Percentiles rank a stretch among this genome's conserved stretches.
Conservation (phyloP, 2,888 invertebrate species). For the Tenthredo mesomela region DNA sequence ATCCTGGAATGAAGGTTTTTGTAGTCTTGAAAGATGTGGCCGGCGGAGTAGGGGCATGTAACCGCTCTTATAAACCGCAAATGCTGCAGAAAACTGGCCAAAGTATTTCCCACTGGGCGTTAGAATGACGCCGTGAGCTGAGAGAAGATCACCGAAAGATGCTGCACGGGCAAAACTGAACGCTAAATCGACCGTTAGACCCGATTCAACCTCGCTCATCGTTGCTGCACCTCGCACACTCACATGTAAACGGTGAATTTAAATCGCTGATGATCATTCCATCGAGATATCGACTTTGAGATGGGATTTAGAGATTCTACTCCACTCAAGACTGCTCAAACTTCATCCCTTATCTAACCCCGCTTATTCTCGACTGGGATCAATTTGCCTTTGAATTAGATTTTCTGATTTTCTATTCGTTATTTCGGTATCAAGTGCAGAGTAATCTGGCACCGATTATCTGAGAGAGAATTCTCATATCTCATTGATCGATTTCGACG, state of each 20-base stretch:
- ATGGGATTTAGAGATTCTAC: constrained; percentile 2
- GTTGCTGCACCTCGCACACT: background rate
- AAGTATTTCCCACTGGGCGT: background rate
- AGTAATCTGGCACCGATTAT: too few species aligned
- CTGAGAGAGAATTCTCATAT: too few species aligned
- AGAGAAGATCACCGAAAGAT: constrained; percentile 26
- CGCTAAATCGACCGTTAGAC: constrained; percentile 38
- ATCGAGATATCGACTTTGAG: background rate
- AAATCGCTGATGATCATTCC: constrained; percentile 43
- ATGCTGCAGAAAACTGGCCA: constrained; percentile 42
- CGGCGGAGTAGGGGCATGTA: background rate
- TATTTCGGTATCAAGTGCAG: background rate
- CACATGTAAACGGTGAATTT: constrained; percentile 27
- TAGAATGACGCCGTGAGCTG: constrained; percentile 7
- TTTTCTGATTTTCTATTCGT: background rate
- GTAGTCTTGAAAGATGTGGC: background rate
- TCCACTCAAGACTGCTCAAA: background rate
- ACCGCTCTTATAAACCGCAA: constrained; percentile 31
- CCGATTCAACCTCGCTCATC: constrained; percentile 14
- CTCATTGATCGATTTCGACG: too few species aligned
- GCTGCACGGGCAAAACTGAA: constrained; percentile 39
- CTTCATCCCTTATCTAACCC: background rate
- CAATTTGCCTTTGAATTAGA: background rate
- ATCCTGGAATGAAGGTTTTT: background rate
- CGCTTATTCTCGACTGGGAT: background rate